Evolutionary conservation across 2,113 vertebrate species (phyloP).

Genomic region (Falco punctatus): DNA sequence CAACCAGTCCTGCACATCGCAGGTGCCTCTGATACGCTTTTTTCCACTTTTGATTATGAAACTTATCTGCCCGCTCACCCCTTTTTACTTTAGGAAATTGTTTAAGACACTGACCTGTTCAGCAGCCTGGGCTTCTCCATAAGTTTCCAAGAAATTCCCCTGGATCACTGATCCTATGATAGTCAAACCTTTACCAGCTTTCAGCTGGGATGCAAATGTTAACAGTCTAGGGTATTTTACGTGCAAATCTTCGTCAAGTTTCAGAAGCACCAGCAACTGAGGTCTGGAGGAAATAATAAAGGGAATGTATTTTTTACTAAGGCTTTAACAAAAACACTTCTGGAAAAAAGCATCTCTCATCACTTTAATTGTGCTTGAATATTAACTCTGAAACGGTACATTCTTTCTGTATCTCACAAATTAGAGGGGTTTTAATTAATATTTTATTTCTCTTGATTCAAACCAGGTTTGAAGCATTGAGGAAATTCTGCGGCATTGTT

Average conservation of each 20-base stretch:
- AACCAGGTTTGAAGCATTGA: not conserved
- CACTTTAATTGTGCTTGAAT: not conserved
- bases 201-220: slow-evolving; percentile 96
- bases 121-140: slow-evolving; percentile 94
- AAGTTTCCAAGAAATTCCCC: slow-evolving; percentile 95
- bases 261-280: slow-evolving; percentile 93
- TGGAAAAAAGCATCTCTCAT: not conserved
- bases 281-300: slow-evolving; percentile 77
- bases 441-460: not conserved
- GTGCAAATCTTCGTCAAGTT: slow-evolving; percentile 95
- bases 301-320: not conserved
- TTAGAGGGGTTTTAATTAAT: not conserved
- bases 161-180: slow-evolving; percentile 95
- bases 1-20: not conserved
- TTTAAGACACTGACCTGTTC: slow-evolving; percentile 84
- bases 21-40: not conserved
- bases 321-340: not conserved
- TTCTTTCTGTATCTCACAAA: not conserved
- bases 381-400: not conserved
- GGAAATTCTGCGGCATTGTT: not conserved
- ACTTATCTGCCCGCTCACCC: not conserved
- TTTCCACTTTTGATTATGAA: not conserved
- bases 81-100: not conserved
- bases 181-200: slow-evolving; percentile 96
- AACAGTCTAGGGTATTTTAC: slow-evolving; percentile 96